A percentile compares a stretch with the other conserved stretches of the same genome.
phyloP scores from a whole-genome alignment of 1,140 invertebrate genomes.

The Augochlora pura region DNA sequence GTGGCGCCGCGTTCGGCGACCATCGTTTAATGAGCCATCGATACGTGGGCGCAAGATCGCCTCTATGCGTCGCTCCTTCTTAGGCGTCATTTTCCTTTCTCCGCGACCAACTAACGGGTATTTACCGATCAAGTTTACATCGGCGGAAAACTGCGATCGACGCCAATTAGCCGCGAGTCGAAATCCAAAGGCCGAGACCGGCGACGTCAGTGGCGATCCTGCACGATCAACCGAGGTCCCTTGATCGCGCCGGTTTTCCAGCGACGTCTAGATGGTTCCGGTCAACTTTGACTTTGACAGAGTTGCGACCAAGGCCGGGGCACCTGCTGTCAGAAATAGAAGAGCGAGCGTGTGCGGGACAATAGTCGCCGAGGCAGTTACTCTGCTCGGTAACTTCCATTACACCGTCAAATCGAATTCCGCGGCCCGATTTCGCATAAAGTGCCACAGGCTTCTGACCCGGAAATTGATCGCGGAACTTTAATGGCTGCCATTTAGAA shows the following conservation, averaged over 20 bases:
- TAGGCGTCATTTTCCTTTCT: constrained; percentile 4
- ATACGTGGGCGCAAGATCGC: constrained; percentile 23
- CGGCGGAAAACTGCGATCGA: too few relatives aligned
- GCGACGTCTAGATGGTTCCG: neutral
- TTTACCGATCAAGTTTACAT: neutral
- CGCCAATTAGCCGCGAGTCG: too few relatives aligned
- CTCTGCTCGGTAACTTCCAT: constrained; percentile 4
- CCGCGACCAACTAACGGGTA: neutral
- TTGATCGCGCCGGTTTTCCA: too few relatives aligned
- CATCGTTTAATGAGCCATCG: constrained; percentile 3
- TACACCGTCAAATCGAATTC: constrained; percentile 19
- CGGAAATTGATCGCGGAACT: constrained; percentile 33
- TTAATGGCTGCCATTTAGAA: constrained; percentile 29
- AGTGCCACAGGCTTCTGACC: neutral
- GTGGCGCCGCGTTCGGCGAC: constrained; percentile 27
- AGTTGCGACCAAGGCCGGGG: constrained; percentile 11
- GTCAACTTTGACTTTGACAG: constrained; percentile 8
- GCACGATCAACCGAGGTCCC: too few relatives aligned
- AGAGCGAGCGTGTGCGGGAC: constrained; percentile 3
- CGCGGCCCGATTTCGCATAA: neutral
- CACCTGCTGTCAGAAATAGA: constrained; percentile 7
- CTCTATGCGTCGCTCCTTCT: constrained; percentile 4
- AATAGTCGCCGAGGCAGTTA: constrained; percentile 5
- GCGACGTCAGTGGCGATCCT: too few relatives aligned
- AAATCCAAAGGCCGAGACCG: too few relatives aligned